A percentile compares a stretch with the other conserved stretches of the same genome.
Evolutionary conservation across 1,140 invertebrate species (phyloP).

Genomic region (Scaptomyza graminum): DNA sequence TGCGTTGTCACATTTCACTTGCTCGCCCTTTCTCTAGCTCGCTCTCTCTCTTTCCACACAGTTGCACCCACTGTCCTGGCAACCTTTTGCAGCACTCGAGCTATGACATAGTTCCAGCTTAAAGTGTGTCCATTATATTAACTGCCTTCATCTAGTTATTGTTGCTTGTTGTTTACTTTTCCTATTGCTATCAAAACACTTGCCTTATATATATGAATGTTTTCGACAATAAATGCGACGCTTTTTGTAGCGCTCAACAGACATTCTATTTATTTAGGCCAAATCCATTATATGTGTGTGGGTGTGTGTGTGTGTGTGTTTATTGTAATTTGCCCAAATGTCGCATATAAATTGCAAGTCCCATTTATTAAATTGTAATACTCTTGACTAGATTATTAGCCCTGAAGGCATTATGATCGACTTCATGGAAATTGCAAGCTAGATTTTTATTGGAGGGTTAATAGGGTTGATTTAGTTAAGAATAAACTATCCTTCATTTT

Average conservation of each 20-base stretch:
- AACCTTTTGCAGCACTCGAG: slow-evolving; percentile 9
- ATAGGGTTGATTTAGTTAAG: no score
- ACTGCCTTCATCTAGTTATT: slow-evolving; percentile 67
- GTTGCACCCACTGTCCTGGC: slow-evolving; percentile 24
- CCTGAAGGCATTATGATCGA: neutral
- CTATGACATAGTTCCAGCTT: neutral
- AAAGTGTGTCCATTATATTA: slow-evolving; percentile 54
- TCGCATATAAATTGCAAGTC: slow-evolving; percentile 21
- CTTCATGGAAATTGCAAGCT: neutral
- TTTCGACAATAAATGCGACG: slow-evolving; percentile 12
- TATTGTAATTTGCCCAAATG: slow-evolving; percentile 48
- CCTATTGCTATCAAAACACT: slow-evolving; percentile 21
- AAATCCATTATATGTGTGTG: slow-evolving; percentile 46
- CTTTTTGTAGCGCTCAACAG: neutral
- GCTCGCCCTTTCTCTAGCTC: no score
- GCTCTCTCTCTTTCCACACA: no score
- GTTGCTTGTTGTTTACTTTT: slow-evolving; percentile 22
- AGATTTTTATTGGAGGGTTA: neutral
- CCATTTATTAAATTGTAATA: slow-evolving; percentile 30
- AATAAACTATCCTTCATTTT: no score
- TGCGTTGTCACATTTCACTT: slow-evolving; percentile 34
- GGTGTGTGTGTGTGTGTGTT: slow-evolving; percentile 40
- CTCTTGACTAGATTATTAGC: slow-evolving; percentile 12
- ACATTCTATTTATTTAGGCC: slow-evolving; percentile 58
- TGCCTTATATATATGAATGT: slow-evolving; percentile 11